Percentiles rank a stretch among this genome's conserved stretches.
Evolutionary conservation across 64 coral and sea anemone genomes (phyloP).

Genomic region (Stichodactyla mertensii): DNA sequence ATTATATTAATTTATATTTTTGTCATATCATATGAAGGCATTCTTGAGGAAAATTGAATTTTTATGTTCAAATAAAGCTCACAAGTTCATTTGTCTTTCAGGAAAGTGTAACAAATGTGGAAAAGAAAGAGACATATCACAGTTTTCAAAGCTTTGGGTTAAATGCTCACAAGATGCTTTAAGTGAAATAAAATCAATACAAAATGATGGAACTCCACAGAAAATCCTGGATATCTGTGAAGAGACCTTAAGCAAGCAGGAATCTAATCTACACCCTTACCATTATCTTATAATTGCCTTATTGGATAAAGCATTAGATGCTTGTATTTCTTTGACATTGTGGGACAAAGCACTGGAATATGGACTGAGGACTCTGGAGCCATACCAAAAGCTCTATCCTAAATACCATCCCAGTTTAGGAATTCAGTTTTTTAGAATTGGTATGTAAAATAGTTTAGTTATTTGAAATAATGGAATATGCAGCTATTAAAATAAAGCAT

Average conservation of each 20-base stretch:
- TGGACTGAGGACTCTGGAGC: slow-evolving; percentile 64
- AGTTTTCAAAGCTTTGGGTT: background rate
- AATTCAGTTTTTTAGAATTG: slow-evolving; percentile 94
- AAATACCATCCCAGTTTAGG: slow-evolving; percentile 76
- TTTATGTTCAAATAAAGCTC: background rate
- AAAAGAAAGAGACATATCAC: background rate
- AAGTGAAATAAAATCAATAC: slow-evolving; percentile 43
- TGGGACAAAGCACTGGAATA: slow-evolving; percentile 78
- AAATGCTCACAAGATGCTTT: slow-evolving; percentile 36
- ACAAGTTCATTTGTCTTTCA: background rate
- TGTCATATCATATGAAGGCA: no score
- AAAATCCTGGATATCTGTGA: slow-evolving; percentile 56
- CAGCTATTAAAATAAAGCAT: no score
- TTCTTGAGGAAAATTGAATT: no score
- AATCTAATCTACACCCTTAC: slow-evolving; percentile 36
- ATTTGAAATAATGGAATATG: no score
- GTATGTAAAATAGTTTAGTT: slow-evolving; percentile 30
- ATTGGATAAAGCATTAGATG: slow-evolving; percentile 81
- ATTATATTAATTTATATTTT: no score
- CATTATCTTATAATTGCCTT: slow-evolving; percentile 53
- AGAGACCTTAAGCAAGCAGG: slow-evolving; percentile 43
- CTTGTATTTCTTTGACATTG: slow-evolving; percentile 53
- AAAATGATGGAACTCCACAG: slow-evolving; percentile 15
- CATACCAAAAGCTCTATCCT: slow-evolving; percentile 62
- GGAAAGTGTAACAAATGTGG: background rate